Percentiles rank a stretch among this genome's conserved stretches.
phyloP scores from a whole-genome alignment of 2,113 vertebrate species.

The Columba janthina region DNA sequence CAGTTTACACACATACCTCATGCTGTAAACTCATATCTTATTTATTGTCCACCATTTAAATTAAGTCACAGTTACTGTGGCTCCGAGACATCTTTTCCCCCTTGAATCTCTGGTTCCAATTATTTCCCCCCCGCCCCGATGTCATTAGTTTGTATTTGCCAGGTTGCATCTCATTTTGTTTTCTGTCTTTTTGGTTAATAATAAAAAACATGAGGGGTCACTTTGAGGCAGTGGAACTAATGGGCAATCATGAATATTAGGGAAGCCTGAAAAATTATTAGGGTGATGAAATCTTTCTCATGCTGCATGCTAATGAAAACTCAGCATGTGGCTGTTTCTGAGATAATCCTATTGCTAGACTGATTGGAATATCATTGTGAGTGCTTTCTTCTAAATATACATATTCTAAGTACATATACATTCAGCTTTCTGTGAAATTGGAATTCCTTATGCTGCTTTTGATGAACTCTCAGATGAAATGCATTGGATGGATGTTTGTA shows the following conservation, averaged over 20 bases:
- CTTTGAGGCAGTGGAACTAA: slow-evolving; percentile 39
- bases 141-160: slow-evolving; percentile 3
- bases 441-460: neutral
- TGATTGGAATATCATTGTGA: slow-evolving; percentile 36
- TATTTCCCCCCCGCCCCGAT: slow-evolving; percentile 7
- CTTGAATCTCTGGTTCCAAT: slow-evolving; percentile 8
- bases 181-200: slow-evolving; percentile 21
- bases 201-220: slow-evolving; percentile 30
- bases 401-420: neutral
- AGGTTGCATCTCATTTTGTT: slow-evolving; percentile 48
- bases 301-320: slow-evolving; percentile 37
- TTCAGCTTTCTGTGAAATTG: neutral
- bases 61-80: slow-evolving; percentile 1
- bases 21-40: slow-evolving; percentile 17
- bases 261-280: slow-evolving; percentile 50
- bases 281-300: slow-evolving; percentile 54
- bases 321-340: slow-evolving; percentile 28
- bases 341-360: slow-evolving; percentile 20
- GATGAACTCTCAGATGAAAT: neutral
- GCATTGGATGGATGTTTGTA: neutral
- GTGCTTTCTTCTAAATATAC: neutral
- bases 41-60: slow-evolving; percentile 48
- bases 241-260: slow-evolving; percentile 28
- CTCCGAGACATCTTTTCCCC: slow-evolving; percentile 20
- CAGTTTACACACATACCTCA: neutral